These are phyloP conservation scores for Geophilus truncorum DNA, from an alignment of 2,888 invertebrate species.

Conservation along the genomic window DNA sequence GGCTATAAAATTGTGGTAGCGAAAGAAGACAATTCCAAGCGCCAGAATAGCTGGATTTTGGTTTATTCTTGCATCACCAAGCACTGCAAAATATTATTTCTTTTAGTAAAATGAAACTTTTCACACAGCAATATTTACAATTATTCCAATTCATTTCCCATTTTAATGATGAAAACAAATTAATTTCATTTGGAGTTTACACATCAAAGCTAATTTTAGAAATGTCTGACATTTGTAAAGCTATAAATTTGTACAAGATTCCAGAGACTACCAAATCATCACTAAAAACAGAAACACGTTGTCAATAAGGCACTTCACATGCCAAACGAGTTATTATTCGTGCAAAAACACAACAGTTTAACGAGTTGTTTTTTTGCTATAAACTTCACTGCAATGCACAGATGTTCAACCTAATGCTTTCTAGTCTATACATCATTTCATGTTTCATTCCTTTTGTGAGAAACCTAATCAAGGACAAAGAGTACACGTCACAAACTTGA, in stretches of 20 bases:
- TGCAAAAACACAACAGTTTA: background rate
- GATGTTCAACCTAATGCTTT: too few species aligned
- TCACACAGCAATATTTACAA: too few species aligned
- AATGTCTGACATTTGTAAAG: background rate
- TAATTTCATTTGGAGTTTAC: too few species aligned
- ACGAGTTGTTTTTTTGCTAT: background rate
- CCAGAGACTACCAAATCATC: background rate
- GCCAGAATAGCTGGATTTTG: slow-evolving; percentile 94
- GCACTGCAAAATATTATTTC: slow-evolving; percentile 67
- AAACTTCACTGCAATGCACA: background rate
- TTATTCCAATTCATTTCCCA: background rate
- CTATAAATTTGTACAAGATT: background rate
- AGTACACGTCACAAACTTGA: background rate
- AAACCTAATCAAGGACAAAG: background rate
- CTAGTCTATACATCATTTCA: background rate
- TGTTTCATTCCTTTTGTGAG: background rate
- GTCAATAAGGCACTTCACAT: background rate
- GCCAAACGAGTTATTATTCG: background rate
- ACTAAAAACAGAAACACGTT: background rate
- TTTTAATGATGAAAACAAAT: background rate
- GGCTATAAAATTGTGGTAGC: slow-evolving; percentile 94
- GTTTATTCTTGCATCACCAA: slow-evolving; percentile 93
- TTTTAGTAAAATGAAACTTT: too few species aligned
- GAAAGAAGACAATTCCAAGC: slow-evolving; percentile 84
- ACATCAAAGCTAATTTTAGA: background rate